A percentile compares a stretch with the other conserved stretches of the same genome.
Conservation (phyloP, 1,140 invertebrate genomes). For the Mya arenaria region DNA sequence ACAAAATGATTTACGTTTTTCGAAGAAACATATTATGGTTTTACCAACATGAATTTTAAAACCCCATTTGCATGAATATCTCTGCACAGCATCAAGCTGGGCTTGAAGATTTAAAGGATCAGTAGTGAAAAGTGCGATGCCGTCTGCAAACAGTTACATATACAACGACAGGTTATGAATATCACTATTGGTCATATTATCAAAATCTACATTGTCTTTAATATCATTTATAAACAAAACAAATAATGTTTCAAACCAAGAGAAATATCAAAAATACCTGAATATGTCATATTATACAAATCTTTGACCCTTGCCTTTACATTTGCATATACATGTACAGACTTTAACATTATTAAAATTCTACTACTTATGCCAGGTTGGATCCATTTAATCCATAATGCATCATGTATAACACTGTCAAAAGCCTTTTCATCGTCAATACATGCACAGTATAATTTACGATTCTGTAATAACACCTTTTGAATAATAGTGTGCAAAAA, state of each 20-base stretch:
- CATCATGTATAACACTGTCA: constrained; percentile 11
- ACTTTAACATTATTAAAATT: too few relatives aligned
- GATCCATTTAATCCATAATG: constrained; percentile 8
- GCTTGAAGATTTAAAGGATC: neutral
- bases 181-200: neutral
- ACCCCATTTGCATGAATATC: constrained; percentile 18
- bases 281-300: too few relatives aligned
- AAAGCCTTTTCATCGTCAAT: constrained; percentile 1
- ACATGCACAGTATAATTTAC: constrained; percentile 3
- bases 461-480: neutral
- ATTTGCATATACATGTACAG: too few relatives aligned
- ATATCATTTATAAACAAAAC: constrained; percentile 24
- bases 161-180: neutral
- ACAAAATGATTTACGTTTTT: constrained; percentile 3
- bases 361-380: neutral
- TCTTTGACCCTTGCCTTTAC: too few relatives aligned
- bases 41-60: constrained; percentile 21
- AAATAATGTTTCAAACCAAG: constrained; percentile 25
- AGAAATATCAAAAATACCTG: constrained; percentile 27
- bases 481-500: constrained; percentile 11
- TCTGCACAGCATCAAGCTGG: neutral
- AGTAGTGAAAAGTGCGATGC: constrained; percentile 20
- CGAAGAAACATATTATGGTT: constrained; percentile 28
- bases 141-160: constrained; percentile 14
- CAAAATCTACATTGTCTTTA: neutral